Base-by-base conservation (phyloP, 2,888 invertebrate genomes). In the Dexiosoma caninum region DNA sequence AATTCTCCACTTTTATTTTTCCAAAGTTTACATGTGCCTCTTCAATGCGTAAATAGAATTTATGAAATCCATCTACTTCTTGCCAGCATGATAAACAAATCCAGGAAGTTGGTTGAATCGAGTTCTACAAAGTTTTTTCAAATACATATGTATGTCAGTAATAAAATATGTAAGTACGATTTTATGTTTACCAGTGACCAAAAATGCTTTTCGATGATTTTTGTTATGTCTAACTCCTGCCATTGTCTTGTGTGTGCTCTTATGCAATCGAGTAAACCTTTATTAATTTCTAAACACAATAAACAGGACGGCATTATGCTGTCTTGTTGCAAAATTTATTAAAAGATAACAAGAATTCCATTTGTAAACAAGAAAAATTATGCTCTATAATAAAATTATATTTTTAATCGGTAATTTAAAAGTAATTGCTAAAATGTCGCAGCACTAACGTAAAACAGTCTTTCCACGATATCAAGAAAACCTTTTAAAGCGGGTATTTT, bases 281-380 rank as follows among this genome's bases (percentile, higher is more conserved):
- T 60, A n/a, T 55, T 78, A 30, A 60, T 16, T 37, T 78, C 72
- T 16, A 78, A 74, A 66, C 78, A 78, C 46, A 78, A 27, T n/a
- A 78, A 35, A 46, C 70, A 75, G 2, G 32, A 42, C 19, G 42
- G 19, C 64, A 74, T 67, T 44, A 14, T 60, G 6, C 2, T 0
- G 16, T 27, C 14, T 44, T 12, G 23, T 59, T 59, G n/a, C 14
- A 1, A 23, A 40, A 32, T 10, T 60, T 42, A 40, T 10, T 19
- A 46, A 60, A 32, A 72, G 14, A 51, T 23, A 6, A 42, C 8
- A 10, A 27, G 1, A 1, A 2, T 0, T n/a, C 21, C 32, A 53
- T 62, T 53, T 32, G 30, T 62, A 53, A 71, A 72, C 35, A 72
- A 59, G 69, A 57, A 57, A 69, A 42, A 27, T 12, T 67, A 5